These are phyloP conservation scores for Barbus barbus DNA, from an alignment of 2,113 vertebrate species.

Conservation along the genomic window DNA sequence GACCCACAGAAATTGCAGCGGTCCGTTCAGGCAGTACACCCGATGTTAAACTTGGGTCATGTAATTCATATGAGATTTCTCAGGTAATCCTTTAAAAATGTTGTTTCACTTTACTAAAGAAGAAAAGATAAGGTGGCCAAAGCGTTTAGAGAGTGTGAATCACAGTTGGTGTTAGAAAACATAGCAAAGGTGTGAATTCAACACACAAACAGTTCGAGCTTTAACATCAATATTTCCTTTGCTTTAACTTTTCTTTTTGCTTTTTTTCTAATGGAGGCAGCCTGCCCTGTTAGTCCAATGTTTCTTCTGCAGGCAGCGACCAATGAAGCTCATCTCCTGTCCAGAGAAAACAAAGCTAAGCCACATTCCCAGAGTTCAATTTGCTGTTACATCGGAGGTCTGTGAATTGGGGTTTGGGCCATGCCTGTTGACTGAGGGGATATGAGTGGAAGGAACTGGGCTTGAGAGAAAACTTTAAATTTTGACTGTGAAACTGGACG, in stretches of 20 bases:
- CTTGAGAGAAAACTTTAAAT: constrained; percentile 54
- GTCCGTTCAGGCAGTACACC: constrained; percentile 24
- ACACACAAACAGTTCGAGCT: constrained; percentile 18
- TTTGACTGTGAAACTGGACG: constrained; percentile 34
- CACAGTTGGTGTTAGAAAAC: too few relatives aligned
- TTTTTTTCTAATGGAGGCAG: constrained; percentile 43
- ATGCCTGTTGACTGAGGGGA: constrained; percentile 66
- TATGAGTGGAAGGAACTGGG: constrained; percentile 68
- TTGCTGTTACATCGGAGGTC: constrained; percentile 81
- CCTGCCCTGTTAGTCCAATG: constrained; percentile 65
- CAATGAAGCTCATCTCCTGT: constrained; percentile 82
- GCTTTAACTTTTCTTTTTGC: constrained; percentile 47
- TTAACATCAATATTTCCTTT: constrained; percentile 45
- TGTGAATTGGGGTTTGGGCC: constrained; percentile 77
- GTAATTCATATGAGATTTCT: constrained; percentile 39
- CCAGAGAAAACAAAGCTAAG: constrained; percentile 81
- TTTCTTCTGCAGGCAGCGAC: constrained; percentile 72
- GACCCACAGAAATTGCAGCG: constrained; percentile 24
- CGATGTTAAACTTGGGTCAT: constrained; percentile 42
- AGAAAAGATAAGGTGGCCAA: constrained; percentile 47
- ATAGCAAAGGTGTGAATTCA: constrained; percentile 26
- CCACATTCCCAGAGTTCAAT: constrained; percentile 82
- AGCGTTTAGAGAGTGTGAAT: constrained; percentile 41
- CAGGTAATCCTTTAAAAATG: constrained; percentile 46
- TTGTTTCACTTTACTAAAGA: constrained; percentile 47